Evolutionary conservation across 2,797 vertebrate genomes (phyloP).

Genomic region (Clarias laeviceps): DNA sequence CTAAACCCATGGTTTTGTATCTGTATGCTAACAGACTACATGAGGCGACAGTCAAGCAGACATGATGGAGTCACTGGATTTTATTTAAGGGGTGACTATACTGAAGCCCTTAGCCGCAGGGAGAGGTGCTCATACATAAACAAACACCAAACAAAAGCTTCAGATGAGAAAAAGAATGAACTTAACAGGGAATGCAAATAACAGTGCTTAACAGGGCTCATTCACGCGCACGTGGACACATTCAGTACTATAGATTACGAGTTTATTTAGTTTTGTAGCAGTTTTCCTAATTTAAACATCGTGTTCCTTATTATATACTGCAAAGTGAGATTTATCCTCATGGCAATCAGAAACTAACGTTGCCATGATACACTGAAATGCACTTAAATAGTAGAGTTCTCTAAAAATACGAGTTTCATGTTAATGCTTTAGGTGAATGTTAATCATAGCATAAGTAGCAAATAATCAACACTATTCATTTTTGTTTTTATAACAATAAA

Average conservation of each 20-base stretch:
- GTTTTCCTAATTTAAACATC: not conserved
- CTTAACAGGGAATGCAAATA: conserved; percentile 46
- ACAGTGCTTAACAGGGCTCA: not conserved
- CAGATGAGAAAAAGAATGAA: conserved; percentile 26
- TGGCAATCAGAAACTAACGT: not conserved
- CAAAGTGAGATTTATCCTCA: not conserved
- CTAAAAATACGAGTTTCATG: not conserved
- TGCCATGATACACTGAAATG: not conserved
- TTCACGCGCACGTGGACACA: conserved; percentile 10
- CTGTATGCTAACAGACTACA: conserved; percentile 73
- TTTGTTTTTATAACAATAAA: not conserved
- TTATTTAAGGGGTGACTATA: conserved; percentile 71
- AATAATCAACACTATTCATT: not conserved
- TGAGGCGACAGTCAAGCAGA: conserved; percentile 81
- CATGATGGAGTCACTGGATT: conserved; percentile 85
- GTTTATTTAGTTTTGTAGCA: not conserved
- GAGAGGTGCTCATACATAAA: conserved; percentile 25
- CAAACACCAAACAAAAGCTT: conserved; percentile 51
- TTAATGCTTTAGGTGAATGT: not conserved
- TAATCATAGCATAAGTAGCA: not conserved
- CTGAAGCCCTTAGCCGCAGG: conserved; percentile 44
- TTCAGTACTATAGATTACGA: not conserved
- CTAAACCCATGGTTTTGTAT: conserved; percentile 17
- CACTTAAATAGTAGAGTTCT: not conserved
- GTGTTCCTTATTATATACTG: not conserved